Base-by-base conservation (phyloP, 2,113 vertebrate genomes). In the Eleginops maclovinus region DNA sequence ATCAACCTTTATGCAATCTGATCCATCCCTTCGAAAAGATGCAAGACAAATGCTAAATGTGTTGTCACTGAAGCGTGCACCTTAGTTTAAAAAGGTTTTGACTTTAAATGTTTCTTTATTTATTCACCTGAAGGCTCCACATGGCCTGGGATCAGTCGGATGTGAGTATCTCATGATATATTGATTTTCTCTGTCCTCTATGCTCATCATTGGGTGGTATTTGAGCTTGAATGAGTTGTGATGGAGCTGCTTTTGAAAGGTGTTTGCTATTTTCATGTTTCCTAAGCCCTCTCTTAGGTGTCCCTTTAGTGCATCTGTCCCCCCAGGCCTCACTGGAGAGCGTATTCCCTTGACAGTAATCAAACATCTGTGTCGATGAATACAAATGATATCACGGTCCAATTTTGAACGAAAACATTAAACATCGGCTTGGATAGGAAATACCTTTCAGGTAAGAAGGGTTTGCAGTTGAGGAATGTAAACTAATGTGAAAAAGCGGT, bases 111-210 rank as follows among this genome's bases (percentile, higher is more conserved):
- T n/a, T 67, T 71, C 46, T 36, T 77, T 66, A 28, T 66, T 85
- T 81, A 74, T 54, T 72, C 68, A 77, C 68, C 81, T 61, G 53
- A 55, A 81, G 81, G 63, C 68, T 46, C 50, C 47, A 46, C 76
- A 71, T 41, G 60, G 50, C 53, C 56, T 14, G 55, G 75, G 66
- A 63, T 88, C 67, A 73, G 50, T 55, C 64, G 40, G 36, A 75
- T 56, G 66, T 77, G 72, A 79, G 73, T 61, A 56, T 69, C 79
- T 74, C 55, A 61, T 73, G 47, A 79, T 69, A 58, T 49, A 74
- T 53, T 53, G 47, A 79, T 82, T 76, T 74, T 68, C 17, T 53
- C 54, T 43, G 65, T 55, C 36, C 17, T 83, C 31, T 76, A 36
- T 73, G 67, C 47, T 64, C 24, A 26, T 63, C 31, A 21, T 17